Evolutionary conservation across 1,140 invertebrate species (phyloP).

Genomic region (Brachionus paranguensis): DNA sequence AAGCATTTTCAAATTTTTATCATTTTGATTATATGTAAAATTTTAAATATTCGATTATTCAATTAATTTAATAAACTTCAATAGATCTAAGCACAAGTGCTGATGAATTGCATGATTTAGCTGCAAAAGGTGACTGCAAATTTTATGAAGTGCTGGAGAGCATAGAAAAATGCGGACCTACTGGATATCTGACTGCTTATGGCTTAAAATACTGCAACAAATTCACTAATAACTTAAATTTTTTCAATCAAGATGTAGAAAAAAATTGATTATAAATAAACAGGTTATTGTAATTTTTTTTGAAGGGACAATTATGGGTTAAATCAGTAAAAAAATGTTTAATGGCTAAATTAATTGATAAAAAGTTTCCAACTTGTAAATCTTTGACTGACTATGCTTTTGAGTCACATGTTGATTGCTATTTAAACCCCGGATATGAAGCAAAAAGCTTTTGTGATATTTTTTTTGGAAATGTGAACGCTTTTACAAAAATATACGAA

Average conservation of each 20-base stretch:
- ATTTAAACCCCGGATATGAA: background rate
- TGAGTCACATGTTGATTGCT: constrained; percentile 8
- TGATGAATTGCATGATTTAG: background rate
- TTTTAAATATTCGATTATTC: background rate
- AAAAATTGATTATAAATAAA: background rate
- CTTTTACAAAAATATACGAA: background rate
- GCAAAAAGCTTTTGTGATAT: constrained; percentile 3
- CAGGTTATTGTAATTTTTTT: background rate
- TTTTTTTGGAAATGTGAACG: background rate
- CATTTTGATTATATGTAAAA: background rate
- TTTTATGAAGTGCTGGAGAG: background rate
- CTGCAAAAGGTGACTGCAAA: background rate
- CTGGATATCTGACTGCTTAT: background rate
- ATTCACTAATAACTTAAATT: background rate
- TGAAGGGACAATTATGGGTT: constrained; percentile 19
- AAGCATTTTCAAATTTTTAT: background rate
- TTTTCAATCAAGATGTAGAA: background rate
- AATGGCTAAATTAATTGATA: background rate
- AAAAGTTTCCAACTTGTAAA: background rate
- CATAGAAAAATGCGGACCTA: background rate
- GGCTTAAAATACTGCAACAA: constrained; percentile 1
- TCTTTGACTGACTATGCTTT: constrained; percentile 14
- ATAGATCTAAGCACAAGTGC: background rate
- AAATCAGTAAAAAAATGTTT: constrained; percentile 25
- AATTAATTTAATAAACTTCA: background rate